phyloP scores from a whole-genome alignment of 2,113 vertebrate species.

The Cygnus atratus region DNA sequence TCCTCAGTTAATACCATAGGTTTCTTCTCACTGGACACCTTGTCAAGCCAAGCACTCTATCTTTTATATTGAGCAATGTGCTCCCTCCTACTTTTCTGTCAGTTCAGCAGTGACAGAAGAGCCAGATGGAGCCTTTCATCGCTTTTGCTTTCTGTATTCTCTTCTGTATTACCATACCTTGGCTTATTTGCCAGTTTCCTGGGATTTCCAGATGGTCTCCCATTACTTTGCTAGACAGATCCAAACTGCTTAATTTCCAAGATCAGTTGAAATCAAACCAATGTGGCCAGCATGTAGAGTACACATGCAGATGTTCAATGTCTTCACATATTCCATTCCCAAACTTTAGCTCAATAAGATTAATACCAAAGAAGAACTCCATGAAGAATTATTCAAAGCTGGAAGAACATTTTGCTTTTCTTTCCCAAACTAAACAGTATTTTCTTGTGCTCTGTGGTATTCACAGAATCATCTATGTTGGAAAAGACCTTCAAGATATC shows the following conservation, averaged over 20 bases:
- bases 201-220: background rate
- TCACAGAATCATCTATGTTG: background rate
- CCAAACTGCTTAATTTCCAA: background rate
- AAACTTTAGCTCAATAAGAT: background rate
- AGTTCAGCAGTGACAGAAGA: background rate
- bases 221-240: background rate
- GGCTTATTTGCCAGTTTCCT: background rate
- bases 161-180: background rate
- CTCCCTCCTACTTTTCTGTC: background rate
- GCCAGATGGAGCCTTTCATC: background rate
- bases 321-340: background rate
- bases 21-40: background rate
- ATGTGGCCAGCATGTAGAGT: rapidly evolving
- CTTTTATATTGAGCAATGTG: background rate
- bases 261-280: background rate
- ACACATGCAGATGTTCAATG: background rate
- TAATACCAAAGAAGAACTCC: background rate
- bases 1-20: rapidly evolving
- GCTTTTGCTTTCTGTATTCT: background rate
- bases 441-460: background rate
- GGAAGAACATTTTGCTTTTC: background rate
- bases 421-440: background rate
- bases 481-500: background rate
- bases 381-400: background rate
- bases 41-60: background rate